These are phyloP conservation scores for Tupiocoris notatus DNA, from an alignment of 2,888 invertebrate species.

Conservation along the genomic window DNA sequence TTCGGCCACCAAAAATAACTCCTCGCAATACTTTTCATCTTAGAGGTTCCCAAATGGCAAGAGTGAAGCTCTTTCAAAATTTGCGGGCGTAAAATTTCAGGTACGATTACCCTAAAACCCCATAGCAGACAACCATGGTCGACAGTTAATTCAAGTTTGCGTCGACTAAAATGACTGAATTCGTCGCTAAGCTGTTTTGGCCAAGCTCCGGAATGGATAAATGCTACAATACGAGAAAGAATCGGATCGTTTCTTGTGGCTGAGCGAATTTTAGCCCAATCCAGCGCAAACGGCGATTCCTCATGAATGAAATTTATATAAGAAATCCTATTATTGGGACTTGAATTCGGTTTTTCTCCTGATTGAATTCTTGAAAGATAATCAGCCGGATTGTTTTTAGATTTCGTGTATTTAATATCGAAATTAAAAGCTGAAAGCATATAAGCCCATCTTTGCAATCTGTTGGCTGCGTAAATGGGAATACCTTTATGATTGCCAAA, in stretches of 20 bases:
- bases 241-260: constrained; percentile 39
- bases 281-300: constrained; percentile 51
- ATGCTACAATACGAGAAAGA: too few relatives aligned
- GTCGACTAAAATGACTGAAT: constrained; percentile 6
- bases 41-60: constrained; percentile 43
- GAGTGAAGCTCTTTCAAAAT: constrained; percentile 31
- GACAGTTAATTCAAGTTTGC: constrained; percentile 21
- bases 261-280: constrained; percentile 50
- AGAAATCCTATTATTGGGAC: too few relatives aligned
- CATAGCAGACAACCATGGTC: constrained; percentile 38
- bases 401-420: constrained; percentile 23
- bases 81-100: background rate
- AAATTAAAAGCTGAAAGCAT: constrained; percentile 18
- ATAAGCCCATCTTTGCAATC: constrained; percentile 15
- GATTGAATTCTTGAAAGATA: constrained; percentile 27
- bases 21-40: constrained; percentile 4
- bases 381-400: constrained; percentile 30
- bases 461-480: background rate
- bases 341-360: background rate
- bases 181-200: background rate
- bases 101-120: constrained; percentile 41
- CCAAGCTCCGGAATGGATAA: background rate
- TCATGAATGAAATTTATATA: constrained; percentile 32
- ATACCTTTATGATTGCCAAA: background rate
- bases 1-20: constrained; percentile 28